These are phyloP conservation scores for Aphodius sticticus DNA, from an alignment of 2,888 invertebrate genomes.

Conservation along the genomic window DNA sequence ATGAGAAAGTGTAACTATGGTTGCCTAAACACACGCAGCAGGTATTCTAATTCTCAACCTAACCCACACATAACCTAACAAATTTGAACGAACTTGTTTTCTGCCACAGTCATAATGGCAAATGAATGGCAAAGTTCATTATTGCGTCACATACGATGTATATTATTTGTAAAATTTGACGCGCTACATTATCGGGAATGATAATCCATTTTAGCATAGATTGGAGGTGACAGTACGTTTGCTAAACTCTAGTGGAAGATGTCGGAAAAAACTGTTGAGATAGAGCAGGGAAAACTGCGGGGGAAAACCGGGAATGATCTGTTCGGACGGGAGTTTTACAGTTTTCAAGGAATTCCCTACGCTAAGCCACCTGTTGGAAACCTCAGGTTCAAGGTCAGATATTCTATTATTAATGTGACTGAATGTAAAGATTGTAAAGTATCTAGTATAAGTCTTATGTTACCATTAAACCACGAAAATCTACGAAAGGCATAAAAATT, in stretches of 20 bases:
- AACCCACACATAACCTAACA: background rate
- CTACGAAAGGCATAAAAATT: no score
- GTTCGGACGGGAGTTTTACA: conserved; percentile 49
- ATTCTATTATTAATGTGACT: background rate
- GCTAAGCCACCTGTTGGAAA: conserved; percentile 56
- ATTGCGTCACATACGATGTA: background rate
- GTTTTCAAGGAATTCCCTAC: conserved; percentile 57
- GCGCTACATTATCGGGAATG: background rate
- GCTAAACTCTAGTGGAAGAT: conserved; percentile 11
- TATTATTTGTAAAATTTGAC: background rate
- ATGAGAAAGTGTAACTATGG: no score
- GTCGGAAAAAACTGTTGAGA: conserved; percentile 35
- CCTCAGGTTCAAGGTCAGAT: conserved; percentile 54
- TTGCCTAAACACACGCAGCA: no score
- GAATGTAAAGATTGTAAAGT: no score
- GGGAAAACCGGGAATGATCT: conserved; percentile 48
- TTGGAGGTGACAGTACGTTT: background rate
- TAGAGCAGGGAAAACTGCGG: conserved; percentile 48
- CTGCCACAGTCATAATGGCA: background rate
- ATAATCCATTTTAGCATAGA: background rate
- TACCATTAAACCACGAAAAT: no score
- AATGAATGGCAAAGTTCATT: background rate
- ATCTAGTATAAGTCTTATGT: no score
- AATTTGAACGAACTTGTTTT: background rate
- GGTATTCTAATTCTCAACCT: no score